These are phyloP conservation scores for Aselliscus stoliczkanus DNA, from an alignment of 2,797 vertebrate genomes.

Conservation along the genomic window DNA sequence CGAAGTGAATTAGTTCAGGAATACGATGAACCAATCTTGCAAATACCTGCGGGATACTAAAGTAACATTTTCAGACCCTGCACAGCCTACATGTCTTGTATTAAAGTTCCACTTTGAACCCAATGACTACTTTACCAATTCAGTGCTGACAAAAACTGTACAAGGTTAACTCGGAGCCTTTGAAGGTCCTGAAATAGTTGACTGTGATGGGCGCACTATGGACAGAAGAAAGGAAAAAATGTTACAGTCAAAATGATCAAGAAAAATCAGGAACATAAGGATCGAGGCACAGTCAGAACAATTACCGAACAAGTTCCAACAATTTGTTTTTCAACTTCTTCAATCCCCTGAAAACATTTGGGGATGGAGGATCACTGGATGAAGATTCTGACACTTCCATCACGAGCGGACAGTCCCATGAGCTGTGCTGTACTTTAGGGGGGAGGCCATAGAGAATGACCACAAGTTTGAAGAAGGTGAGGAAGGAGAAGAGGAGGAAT, in stretches of 20 bases:
- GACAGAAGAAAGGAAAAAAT: constrained; percentile 97
- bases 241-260: constrained; percentile 96
- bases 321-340: background rate
- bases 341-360: too few species aligned
- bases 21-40: constrained; percentile 93
- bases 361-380: constrained; percentile 79
- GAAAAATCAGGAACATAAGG: constrained; percentile 99
- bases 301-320: constrained; percentile 91
- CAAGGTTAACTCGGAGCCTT: constrained; percentile 99
- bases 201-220: constrained; percentile 97
- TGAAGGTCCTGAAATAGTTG: constrained; percentile 96
- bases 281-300: constrained; percentile 93
- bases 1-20: constrained; percentile 81
- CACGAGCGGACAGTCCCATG: constrained; percentile 95
- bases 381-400: constrained; percentile 98
- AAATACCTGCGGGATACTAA: constrained; percentile 96
- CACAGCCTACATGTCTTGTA: constrained; percentile 95
- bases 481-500: background rate
- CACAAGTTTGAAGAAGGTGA: constrained; percentile 79
- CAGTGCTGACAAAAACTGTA: constrained; percentile 95
- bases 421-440: constrained; percentile 96
- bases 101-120: constrained; percentile 98
- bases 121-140: constrained; percentile 95
- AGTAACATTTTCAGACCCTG: constrained; percentile 95
- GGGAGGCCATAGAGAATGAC: constrained; percentile 95